Conservation (phyloP, 2,113 vertebrate genomes). For the Notothenia rossii region DNA sequence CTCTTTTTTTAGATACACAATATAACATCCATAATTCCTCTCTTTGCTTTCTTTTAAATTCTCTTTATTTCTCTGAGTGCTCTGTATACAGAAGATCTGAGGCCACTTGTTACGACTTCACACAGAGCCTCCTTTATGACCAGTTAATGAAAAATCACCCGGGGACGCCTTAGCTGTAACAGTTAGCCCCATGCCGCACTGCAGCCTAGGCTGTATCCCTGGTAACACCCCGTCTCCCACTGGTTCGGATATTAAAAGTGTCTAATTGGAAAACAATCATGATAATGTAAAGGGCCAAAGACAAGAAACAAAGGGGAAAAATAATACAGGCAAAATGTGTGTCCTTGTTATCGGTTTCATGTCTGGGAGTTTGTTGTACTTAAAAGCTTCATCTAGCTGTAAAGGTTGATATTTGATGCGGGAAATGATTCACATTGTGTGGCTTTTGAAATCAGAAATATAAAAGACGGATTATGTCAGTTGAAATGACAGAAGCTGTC, state of each 20-base stretch:
- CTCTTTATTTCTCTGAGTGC: background rate
- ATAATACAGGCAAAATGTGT: slow-evolving; percentile 20
- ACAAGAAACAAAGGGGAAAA: slow-evolving; percentile 20
- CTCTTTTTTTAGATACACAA: slow-evolving; percentile 12
- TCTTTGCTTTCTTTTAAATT: slow-evolving; percentile 9
- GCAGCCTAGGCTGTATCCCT: slow-evolving; percentile 60
- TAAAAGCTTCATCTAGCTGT: slow-evolving; percentile 35
- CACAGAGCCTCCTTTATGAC: slow-evolving; percentile 63
- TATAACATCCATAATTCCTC: slow-evolving; percentile 11
- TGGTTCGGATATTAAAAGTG: slow-evolving; percentile 73
- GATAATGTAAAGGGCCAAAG: slow-evolving; percentile 35
- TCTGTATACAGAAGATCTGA: slow-evolving; percentile 42
- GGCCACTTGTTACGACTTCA: slow-evolving; percentile 54
- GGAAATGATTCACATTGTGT: slow-evolving; percentile 39
- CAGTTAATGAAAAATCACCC: slow-evolving; percentile 78
- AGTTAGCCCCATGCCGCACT: slow-evolving; percentile 71
- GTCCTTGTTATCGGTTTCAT: slow-evolving; percentile 46
- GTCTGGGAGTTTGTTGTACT: slow-evolving; percentile 28
- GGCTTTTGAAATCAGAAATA: slow-evolving; percentile 44
- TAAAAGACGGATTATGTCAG: slow-evolving; percentile 30
- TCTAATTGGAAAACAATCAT: slow-evolving; percentile 69
- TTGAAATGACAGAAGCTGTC: slow-evolving; percentile 44
- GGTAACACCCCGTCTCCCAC: slow-evolving; percentile 52
- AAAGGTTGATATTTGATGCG: slow-evolving; percentile 45
- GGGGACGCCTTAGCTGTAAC: slow-evolving; percentile 57